Percentiles rank a stretch among this genome's conserved stretches.
Evolutionary conservation across 2,888 invertebrate genomes (phyloP).

Genomic region (Danaus chrysippus): DNA sequence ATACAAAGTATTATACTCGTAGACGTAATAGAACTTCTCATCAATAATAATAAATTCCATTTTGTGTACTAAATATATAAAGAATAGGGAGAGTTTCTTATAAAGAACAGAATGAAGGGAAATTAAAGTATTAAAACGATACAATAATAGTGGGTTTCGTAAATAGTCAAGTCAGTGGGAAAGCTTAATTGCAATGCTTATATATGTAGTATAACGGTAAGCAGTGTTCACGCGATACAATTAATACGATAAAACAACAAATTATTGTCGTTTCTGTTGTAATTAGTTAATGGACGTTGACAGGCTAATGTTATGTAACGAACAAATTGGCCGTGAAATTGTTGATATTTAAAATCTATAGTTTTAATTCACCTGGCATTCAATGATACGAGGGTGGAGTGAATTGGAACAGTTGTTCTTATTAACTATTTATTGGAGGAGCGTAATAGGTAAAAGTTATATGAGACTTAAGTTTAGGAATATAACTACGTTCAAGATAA

Average conservation of each 20-base stretch:
- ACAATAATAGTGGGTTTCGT: neutral
- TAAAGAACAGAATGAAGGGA: too few relatives aligned
- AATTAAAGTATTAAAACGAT: too few relatives aligned
- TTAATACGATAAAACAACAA: conserved; percentile 45
- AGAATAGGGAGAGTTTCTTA: too few relatives aligned
- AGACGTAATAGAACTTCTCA: neutral
- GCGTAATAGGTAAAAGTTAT: neutral
- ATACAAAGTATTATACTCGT: neutral
- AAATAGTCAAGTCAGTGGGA: conserved; percentile 42
- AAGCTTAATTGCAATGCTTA: conserved; percentile 46
- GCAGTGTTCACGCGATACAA: conserved; percentile 43
- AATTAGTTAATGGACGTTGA: conserved; percentile 35
- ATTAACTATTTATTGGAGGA: neutral
- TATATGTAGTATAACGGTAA: conserved; percentile 38
- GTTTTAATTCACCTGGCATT: conserved; percentile 15
- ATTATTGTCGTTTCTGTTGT: conserved; percentile 27
- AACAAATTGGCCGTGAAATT: conserved; percentile 31
- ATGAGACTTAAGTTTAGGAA: neutral
- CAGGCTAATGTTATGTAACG: conserved; percentile 30
- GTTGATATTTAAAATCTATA: conserved; percentile 22
- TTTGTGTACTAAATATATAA: too few relatives aligned
- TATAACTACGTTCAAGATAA: neutral
- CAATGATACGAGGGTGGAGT: neutral
- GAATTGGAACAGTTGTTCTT: neutral
- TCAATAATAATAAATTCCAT: neutral